phyloP scores from a whole-genome alignment of 2,888 invertebrate species.

The Craniophora ligustri region DNA sequence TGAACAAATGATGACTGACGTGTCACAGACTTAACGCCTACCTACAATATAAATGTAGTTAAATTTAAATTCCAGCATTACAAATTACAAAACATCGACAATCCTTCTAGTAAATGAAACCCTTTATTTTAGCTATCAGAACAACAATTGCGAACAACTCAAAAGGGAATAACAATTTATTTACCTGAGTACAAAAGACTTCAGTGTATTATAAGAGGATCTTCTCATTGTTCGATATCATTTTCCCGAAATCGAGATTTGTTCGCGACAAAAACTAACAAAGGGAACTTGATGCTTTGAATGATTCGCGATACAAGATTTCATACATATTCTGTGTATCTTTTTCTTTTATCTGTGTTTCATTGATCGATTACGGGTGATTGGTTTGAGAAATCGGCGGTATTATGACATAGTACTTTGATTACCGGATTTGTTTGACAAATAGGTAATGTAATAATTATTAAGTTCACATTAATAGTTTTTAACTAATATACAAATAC shows the following conservation, averaged over 20 bases:
- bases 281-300: constrained; percentile 22
- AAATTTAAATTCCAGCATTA: too few species aligned
- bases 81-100: too few species aligned
- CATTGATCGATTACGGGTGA: constrained; percentile 15
- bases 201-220: not conserved
- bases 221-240: not conserved
- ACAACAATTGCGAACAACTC: not conserved
- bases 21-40: too few species aligned
- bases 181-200: not conserved
- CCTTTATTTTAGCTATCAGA: not conserved
- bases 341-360: constrained; percentile 34
- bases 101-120: not conserved
- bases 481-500: too few species aligned
- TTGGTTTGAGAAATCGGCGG: constrained; percentile 20
- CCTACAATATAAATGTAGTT: too few species aligned
- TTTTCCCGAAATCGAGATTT: constrained; percentile 18
- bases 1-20: too few species aligned
- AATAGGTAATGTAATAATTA: too few species aligned
- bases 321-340: constrained; percentile 19
- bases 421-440: too few species aligned
- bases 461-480: too few species aligned
- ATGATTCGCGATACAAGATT: constrained; percentile 26
- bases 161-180: not conserved
- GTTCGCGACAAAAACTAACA: constrained; percentile 21
- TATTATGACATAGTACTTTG: too few species aligned